Base-by-base conservation (phyloP, 2,888 invertebrate genomes). In the Aphodius granarius region DNA sequence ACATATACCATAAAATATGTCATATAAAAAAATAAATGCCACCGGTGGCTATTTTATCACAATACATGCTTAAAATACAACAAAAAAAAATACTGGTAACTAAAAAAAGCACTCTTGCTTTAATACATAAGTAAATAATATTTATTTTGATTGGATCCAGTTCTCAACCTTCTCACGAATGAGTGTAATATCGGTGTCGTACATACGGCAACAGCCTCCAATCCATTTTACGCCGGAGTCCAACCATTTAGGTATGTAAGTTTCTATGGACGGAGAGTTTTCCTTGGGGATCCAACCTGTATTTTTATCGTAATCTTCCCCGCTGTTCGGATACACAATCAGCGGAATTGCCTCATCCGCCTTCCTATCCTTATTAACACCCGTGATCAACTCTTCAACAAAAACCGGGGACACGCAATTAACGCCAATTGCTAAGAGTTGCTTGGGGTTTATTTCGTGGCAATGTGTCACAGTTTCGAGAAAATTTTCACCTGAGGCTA, bases 251-350 rank as follows among this genome's bases (percentile, higher is more conserved):
- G 90, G 89, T 13, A 95, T 91, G 83, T 92, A 94, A 65, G 89
- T 88, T 77, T 91, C 92, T 0, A 95, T 88, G 0, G 92, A 89
- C 77, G 91, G 90, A 83, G 90, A 91, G 82, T 90, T 90, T 79
- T 91, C 91, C 72, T 90, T 89, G 73, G 91, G 91, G 79, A 90
- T 90, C 93, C 93, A 93, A 22, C 91, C 90, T 82, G 89, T 89
- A 83, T 89, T 88, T 76, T 90, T 88, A 83, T 89, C 89, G 89
- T 93, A 95, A 83, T 89, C 90, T 86, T 94, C 94, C 71, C 97
- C 97, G 82, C 95, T 95, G 86, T 97, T 97, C 2, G 97, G 96
- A 87, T 97, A 97, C 20, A 93, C 94, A 73, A 97, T 91, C 74
- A 96, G 88, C 1, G 94, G 94, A 76, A 95, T 90, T 73, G 81